Evolutionary conservation across 2,888 invertebrate species (phyloP).

Genomic region (Habroteleia sp.): DNA sequence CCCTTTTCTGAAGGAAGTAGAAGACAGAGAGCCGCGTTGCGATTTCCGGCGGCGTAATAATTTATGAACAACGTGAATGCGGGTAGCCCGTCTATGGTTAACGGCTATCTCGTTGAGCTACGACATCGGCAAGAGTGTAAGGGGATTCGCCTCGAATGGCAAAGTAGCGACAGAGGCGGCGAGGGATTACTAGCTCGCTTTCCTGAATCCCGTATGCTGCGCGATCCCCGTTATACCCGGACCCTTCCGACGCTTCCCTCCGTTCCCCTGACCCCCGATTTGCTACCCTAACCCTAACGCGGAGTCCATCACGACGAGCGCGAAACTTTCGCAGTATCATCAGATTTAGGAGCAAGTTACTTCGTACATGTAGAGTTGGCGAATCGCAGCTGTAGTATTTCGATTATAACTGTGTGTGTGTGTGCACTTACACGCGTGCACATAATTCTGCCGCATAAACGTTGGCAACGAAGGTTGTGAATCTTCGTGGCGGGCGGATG

Average conservation of each 20-base stretch:
- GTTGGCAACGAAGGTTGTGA: constrained; percentile 5
- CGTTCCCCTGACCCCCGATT: background rate
- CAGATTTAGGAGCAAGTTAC: constrained; percentile 36
- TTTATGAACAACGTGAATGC: constrained; percentile 53
- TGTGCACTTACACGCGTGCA: background rate
- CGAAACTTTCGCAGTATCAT: constrained; percentile 50
- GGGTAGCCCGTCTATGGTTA: constrained; percentile 54
- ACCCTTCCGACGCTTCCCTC: constrained; percentile 4
- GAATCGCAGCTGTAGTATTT: constrained; percentile 21
- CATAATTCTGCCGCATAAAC: background rate
- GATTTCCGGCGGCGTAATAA: constrained; percentile 56
- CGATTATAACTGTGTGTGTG: constrained; percentile 6
- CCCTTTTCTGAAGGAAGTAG: background rate
- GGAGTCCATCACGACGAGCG: constrained; percentile 35
- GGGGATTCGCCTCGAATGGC: constrained; percentile 49
- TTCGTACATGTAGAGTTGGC: constrained; percentile 3
- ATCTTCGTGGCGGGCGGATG: constrained; percentile 21
- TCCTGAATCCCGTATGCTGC: constrained; percentile 47
- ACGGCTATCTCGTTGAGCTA: constrained; percentile 57
- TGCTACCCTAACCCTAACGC: constrained; percentile 16
- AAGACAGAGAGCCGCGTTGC: constrained; percentile 22
- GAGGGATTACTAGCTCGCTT: constrained; percentile 53
- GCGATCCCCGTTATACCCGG: constrained; percentile 28
- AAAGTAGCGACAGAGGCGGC: constrained; percentile 40
- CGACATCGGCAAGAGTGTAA: constrained; percentile 37